Evolutionary conservation across 2,113 vertebrate species (phyloP).

Genomic region (Alethe castanea): DNA sequence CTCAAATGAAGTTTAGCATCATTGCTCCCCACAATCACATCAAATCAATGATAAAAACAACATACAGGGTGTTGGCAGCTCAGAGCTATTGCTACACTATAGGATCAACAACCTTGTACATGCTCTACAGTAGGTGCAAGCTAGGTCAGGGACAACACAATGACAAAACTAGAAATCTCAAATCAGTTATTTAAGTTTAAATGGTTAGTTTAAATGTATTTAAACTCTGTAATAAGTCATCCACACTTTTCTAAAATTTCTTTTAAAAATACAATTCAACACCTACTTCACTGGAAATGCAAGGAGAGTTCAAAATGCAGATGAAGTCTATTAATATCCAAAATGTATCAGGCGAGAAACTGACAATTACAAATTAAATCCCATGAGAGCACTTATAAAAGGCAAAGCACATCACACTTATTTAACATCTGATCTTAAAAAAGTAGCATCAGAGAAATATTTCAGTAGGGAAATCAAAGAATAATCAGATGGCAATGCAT

Average conservation of each 20-base stretch:
- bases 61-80: background rate
- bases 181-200: background rate
- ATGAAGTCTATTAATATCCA: background rate
- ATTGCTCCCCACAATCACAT: background rate
- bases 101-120: background rate
- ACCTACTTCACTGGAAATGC: background rate
- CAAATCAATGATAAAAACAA: background rate
- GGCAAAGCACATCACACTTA: background rate
- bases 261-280: background rate
- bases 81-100: background rate
- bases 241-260: background rate
- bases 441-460: background rate
- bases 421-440: background rate
- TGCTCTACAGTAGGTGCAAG: background rate
- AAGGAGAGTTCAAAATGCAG: background rate
- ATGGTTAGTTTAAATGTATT: background rate
- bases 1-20: background rate
- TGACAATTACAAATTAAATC: background rate
- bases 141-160: background rate
- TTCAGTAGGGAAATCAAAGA: background rate
- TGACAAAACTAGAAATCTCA: background rate
- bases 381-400: background rate
- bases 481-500: background rate
- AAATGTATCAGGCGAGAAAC: background rate
- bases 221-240: background rate